Base-by-base conservation (phyloP, 2,113 vertebrate genomes). In the Limnothrissa miodon region DNA sequence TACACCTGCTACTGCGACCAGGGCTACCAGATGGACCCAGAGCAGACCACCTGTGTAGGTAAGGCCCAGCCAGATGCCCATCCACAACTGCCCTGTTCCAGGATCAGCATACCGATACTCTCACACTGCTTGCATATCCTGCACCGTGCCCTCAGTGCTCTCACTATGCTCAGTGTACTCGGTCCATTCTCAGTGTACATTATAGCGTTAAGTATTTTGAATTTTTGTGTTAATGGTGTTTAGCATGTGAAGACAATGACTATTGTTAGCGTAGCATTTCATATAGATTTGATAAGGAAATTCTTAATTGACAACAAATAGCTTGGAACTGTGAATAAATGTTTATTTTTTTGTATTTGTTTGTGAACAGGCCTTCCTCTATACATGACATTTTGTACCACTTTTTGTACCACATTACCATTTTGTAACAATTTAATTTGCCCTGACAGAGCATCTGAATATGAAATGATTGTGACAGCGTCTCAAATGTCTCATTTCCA, bases 1-100 rank as follows among this genome's bases (percentile, higher is more conserved):
- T 99, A 97, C 85, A 95, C 93, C 82, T 99, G 98, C 89, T 94
- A 97, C 87, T 99, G 98, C 91, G 87, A 96, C 0, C 87, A 94
- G 2, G 98, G 98, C 0, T 96, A 95, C 91, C 95, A 6, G 70
- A 92, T 96, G 84, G 95, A 94, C 33, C 90, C 95, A 15, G 87
- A 94, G 56, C 94, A 93, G 45, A 95, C 90, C 25, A 98, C 95
- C 82, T 99, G 98, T 87, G 87, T 94, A 83, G 98, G 98, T 99
- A 93, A 96, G 96, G 86, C 56, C 13, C 66, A 15, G 11, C 13
- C 9, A 78, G 6, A 39, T 44, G 11, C 13, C 48, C 33, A 25
- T 19, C 19, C 21, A n/a, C 17, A 15, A 51, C 48, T 56, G 19
- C 19, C 19, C 19, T 56, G 4, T 21, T 23, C 19, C 51, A 56